phyloP scores from a whole-genome alignment of 2,113 vertebrate genomes.

The Pelusios castaneus region DNA sequence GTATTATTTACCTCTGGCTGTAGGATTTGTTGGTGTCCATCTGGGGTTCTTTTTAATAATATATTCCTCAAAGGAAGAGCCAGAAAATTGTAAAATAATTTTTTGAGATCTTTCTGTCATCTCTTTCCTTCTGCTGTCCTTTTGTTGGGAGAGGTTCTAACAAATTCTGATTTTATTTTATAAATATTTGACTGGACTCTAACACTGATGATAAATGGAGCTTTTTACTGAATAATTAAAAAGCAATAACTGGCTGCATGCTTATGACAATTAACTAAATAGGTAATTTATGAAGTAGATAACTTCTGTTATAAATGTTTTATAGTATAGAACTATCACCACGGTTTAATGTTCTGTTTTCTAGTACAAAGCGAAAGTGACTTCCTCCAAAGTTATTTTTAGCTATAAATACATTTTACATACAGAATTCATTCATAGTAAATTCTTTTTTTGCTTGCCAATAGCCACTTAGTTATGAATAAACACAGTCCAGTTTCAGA shows the following conservation, averaged over 20 bases:
- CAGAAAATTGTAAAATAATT: neutral
- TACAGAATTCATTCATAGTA: neutral
- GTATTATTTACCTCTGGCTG: neutral
- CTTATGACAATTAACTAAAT: neutral
- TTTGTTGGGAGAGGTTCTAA: neutral
- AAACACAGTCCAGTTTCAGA: neutral
- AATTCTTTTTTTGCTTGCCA: neutral
- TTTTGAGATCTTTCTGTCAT: neutral
- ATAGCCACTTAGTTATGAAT: neutral
- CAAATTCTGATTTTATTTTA: neutral
- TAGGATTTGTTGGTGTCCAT: neutral
- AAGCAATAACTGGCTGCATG: neutral
- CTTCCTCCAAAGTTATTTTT: neutral
- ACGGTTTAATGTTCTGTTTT: neutral
- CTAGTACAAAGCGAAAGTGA: neutral
- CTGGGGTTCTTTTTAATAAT: neutral
- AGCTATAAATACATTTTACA: neutral
- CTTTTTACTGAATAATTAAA: neutral
- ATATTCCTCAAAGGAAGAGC: neutral
- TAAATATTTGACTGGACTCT: neutral
- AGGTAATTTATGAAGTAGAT: conserved; percentile 3
- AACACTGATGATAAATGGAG: neutral
- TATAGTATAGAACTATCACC: neutral
- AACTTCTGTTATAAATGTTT: neutral
- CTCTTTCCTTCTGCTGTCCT: rapidly evolving